Percentiles rank a stretch among this genome's conserved stretches.
phyloP scores from a whole-genome alignment of 2,797 vertebrate species.

The Bufotes viridis region DNA sequence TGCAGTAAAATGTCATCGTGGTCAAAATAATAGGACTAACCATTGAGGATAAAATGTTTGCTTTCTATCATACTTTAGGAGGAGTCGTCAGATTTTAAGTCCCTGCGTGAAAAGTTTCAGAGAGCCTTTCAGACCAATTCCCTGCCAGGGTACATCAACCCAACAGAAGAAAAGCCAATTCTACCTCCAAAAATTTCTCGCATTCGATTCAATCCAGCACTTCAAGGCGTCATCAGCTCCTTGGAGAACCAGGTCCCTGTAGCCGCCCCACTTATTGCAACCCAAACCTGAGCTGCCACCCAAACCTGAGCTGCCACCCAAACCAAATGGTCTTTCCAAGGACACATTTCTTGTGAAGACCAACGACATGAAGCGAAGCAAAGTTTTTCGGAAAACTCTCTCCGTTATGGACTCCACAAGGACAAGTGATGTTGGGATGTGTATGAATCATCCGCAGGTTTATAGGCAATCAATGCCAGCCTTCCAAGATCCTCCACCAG shows the following conservation, averaged over 20 bases:
- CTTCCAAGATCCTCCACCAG: background rate
- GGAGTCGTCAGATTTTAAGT: conserved; percentile 79
- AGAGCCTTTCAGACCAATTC: conserved; percentile 66
- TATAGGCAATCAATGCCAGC: background rate
- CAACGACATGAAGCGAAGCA: background rate
- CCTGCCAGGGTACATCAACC: conserved; percentile 24
- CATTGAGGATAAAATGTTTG: background rate
- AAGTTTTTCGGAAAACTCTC: background rate
- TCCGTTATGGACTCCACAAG: background rate
- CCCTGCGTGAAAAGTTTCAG: conserved; percentile 89
- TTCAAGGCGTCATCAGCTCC: background rate
- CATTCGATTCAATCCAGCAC: background rate
- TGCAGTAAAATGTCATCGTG: no score
- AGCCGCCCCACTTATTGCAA: background rate
- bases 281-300: no score
- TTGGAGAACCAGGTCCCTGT: background rate
- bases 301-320: conserved; percentile 3
- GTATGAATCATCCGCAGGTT: background rate
- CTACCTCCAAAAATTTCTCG: background rate
- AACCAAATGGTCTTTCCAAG: background rate
- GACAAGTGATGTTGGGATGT: background rate
- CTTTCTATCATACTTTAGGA: conserved; percentile 72
- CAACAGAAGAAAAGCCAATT: no score
- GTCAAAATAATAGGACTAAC: no score
- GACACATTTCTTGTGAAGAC: no score